Conservation (phyloP, 2,888 invertebrate genomes). For the Conus canariensis region DNA sequence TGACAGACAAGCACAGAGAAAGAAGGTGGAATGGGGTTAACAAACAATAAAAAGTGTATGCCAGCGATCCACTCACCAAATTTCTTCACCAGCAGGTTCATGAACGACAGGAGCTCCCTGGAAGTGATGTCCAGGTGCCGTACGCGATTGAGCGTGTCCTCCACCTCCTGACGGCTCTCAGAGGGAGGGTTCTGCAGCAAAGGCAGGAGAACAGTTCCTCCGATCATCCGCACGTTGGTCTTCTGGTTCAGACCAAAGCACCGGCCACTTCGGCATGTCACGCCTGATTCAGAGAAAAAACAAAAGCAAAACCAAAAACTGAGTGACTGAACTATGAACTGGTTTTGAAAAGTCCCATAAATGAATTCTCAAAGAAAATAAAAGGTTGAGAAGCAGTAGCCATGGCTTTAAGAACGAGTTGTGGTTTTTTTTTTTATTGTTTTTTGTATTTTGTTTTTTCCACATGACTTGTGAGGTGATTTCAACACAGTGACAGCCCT, state of each 20-base stretch:
- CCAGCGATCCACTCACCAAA: conserved; percentile 43
- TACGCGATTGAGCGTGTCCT: conserved; percentile 47
- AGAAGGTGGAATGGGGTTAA: too few relatives aligned
- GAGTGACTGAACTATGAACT: too few relatives aligned
- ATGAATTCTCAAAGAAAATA: too few relatives aligned
- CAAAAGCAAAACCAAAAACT: not conserved
- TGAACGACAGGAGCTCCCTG: conserved; percentile 48
- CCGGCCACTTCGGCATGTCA: conserved; percentile 56
- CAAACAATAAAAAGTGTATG: too few relatives aligned
- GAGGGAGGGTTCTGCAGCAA: conserved; percentile 56
- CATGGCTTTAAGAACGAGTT: too few relatives aligned
- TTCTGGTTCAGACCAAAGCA: conserved; percentile 63
- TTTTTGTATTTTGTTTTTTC: too few relatives aligned
- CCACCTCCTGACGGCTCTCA: conserved; percentile 36
- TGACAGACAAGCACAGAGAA: too few relatives aligned
- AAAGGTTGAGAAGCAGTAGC: too few relatives aligned
- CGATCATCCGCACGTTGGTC: conserved; percentile 54
- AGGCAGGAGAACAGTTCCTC: conserved; percentile 50
- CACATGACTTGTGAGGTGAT: too few relatives aligned
- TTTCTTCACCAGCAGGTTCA: conserved; percentile 52
- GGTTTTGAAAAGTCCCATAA: too few relatives aligned
- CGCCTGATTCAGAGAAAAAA: conserved; percentile 49
- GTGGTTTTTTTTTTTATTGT: too few relatives aligned
- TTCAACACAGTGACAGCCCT: too few relatives aligned
- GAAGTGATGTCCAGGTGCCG: conserved; percentile 48